These are phyloP conservation scores for Hassar affinis DNA, from an alignment of 2,113 vertebrate genomes.

Conservation along the genomic window DNA sequence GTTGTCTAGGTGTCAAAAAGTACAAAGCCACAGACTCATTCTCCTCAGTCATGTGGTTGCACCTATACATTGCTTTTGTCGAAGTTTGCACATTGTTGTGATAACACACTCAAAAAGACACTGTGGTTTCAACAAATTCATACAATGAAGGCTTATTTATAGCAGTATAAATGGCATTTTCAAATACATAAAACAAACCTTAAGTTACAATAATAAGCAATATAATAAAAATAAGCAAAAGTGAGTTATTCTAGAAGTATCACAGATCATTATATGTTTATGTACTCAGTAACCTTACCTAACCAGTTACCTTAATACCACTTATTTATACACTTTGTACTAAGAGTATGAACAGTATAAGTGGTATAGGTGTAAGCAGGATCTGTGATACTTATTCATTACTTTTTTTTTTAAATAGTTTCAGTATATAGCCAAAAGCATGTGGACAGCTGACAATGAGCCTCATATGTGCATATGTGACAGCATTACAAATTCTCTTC, in stretches of 20 bases:
- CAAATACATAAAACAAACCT: background rate
- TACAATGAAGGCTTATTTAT: background rate
- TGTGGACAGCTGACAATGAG: background rate
- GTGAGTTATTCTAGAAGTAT: too few relatives aligned
- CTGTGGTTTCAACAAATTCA: background rate
- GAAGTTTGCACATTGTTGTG: constrained; percentile 15
- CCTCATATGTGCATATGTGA: too few relatives aligned
- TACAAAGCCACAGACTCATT: background rate
- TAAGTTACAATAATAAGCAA: background rate
- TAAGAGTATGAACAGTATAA: too few relatives aligned
- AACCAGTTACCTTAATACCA: too few relatives aligned
- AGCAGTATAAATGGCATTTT: background rate
- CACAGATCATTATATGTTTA: too few relatives aligned
- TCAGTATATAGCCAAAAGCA: too few relatives aligned
- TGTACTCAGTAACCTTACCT: too few relatives aligned
- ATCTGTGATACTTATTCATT: background rate
- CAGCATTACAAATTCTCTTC: background rate
- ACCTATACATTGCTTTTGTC: background rate
- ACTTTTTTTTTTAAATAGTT: too few relatives aligned
- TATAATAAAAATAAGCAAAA: too few relatives aligned
- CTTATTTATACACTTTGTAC: too few relatives aligned
- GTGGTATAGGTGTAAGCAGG: too few relatives aligned
- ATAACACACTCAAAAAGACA: background rate
- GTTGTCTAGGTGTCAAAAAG: background rate
- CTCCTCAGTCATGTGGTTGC: constrained; percentile 37